A percentile compares a stretch with the other conserved stretches of the same genome.
Evolutionary conservation across 1,140 invertebrate species (phyloP).

Genomic region (Camponotus floridanus): DNA sequence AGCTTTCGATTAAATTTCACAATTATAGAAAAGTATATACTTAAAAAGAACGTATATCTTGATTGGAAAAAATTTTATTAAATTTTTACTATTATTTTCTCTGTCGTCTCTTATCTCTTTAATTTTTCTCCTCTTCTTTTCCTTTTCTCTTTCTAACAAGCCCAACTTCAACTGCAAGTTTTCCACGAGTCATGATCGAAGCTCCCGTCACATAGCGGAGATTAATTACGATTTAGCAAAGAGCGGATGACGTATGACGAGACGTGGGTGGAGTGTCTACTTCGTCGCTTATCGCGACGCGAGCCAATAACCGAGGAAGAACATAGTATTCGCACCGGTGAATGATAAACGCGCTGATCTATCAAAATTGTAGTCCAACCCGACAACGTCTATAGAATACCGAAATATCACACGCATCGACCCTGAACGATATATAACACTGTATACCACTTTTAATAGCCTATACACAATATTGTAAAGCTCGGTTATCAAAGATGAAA

Average conservation of each 20-base stretch:
- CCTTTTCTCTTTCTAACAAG: neutral
- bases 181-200: constrained; percentile 69
- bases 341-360: constrained; percentile 58
- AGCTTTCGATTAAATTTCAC: constrained; percentile 7
- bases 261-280: constrained; percentile 62
- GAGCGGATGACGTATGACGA: constrained; percentile 63
- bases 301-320: constrained; percentile 51
- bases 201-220: constrained; percentile 49
- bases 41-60: neutral
- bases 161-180: constrained; percentile 62
- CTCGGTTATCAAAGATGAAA: constrained; percentile 21
- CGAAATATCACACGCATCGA: constrained; percentile 15
- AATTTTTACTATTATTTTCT: constrained; percentile 45
- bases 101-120: constrained; percentile 21
- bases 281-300: constrained; percentile 67
- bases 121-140: neutral
- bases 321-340: constrained; percentile 23
- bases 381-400: constrained; percentile 52
- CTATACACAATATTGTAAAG: neutral
- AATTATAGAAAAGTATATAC: neutral
- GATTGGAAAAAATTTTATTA: constrained; percentile 20
- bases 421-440: constrained; percentile 30
- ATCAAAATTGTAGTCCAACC: constrained; percentile 51
- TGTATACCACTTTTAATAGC: constrained; percentile 36
- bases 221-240: constrained; percentile 75